Conservation (phyloP, 2,113 vertebrate species). For the Gallinago paraguaiae region DNA sequence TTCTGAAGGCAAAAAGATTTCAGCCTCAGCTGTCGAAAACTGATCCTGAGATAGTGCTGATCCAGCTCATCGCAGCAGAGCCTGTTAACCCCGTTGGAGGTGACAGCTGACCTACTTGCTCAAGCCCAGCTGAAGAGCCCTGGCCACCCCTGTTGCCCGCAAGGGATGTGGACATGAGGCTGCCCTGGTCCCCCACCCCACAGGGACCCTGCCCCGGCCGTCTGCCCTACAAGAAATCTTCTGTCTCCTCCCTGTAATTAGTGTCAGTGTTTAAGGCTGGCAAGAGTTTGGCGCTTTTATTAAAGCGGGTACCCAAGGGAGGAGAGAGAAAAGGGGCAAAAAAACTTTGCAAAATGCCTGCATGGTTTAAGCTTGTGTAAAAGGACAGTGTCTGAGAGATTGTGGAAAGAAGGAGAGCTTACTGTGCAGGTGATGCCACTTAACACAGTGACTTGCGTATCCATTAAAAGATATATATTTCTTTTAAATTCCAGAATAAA, state of each 20-base stretch:
- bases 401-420: background rate
- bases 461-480: background rate
- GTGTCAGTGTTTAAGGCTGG: background rate
- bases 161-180: rapidly evolving
- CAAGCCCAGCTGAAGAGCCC: background rate
- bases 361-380: background rate
- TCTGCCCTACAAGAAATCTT: background rate
- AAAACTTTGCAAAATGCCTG: background rate
- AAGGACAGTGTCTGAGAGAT: background rate
- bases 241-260: constrained; percentile 31
- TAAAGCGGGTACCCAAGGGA: background rate
- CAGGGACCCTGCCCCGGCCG: background rate
- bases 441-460: background rate
- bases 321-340: background rate
- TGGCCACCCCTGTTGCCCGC: background rate
- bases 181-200: rapidly evolving
- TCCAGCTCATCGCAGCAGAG: background rate
- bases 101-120: constrained; percentile 73
- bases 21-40: constrained; percentile 71
- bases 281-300: background rate
- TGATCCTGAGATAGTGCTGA: constrained; percentile 36
- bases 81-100: background rate
- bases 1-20: constrained; percentile 54
- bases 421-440: background rate
- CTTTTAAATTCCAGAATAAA: background rate